Base-by-base conservation (phyloP, 2,888 invertebrate species). In the Vannuccia rotundouncinata region DNA sequence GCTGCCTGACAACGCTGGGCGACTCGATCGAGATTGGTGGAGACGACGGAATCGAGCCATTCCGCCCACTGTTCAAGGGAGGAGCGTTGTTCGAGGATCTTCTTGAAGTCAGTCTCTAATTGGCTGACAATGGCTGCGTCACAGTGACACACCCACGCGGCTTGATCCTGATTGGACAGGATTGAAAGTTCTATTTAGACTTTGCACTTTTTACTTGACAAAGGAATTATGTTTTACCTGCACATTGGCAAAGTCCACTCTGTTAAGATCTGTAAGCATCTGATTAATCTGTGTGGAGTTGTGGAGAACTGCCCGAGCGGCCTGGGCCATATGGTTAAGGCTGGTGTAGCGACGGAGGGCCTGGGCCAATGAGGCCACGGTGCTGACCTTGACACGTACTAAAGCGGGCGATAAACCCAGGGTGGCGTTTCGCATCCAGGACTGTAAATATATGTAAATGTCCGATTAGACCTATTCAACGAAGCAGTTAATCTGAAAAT, bases 111-210 rank as follows among this genome's bases (percentile, higher is more conserved):
- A 31, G 93, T 92, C 86, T 97, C 95, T 79, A 98, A 91, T 79
- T 93, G 91, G 86, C 92, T 92, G 29, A 94, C 92, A 77, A 95
- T 92, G 25, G 92, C 91, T 83, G 93, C 92, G 85, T 94, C 94
- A 89, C 97, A 98, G 85, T 95, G 94, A 87, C 97, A 98, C 5
- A 98, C 96, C 97, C 97, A 98, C 0, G 95, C 94, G 0, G 97
- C 97, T 90, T 95, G 91, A 82, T 89, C 89, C 86, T 89, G 79
- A 25, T n/a, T n/a, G n/a, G n/a, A n/a, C n/a, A n/a, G n/a, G n/a
- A n/a, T n/a, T n/a, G n/a, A n/a, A n/a, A n/a, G n/a, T n/a, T n/a
- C n/a, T n/a, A n/a, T n/a, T n/a, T n/a, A n/a, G n/a, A n/a, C n/a
- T n/a, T n/a, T n/a, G n/a, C n/a, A n/a, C n/a, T n/a, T n/a, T n/a